phyloP scores from a whole-genome alignment of 2,797 vertebrate genomes.

The Clarias platycephalus region DNA sequence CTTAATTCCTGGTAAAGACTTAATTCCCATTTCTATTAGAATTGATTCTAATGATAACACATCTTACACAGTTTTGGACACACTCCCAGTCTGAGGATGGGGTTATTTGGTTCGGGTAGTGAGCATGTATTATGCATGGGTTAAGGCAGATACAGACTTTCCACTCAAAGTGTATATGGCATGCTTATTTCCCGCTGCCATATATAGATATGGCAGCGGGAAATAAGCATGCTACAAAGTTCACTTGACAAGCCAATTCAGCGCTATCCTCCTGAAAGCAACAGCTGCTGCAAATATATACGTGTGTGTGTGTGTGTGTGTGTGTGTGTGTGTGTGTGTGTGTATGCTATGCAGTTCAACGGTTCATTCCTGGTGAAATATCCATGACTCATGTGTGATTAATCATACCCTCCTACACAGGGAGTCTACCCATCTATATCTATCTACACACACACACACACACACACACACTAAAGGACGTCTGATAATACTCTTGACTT shows the following conservation, averaged over 20 bases:
- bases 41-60: neutral
- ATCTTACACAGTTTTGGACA: constrained; percentile 21
- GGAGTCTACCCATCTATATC: constrained; percentile 43
- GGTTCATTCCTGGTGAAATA: constrained; percentile 65
- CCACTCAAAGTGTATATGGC: constrained; percentile 48
- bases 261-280: constrained; percentile 41
- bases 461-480: neutral
- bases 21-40: neutral
- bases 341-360: constrained; percentile 51
- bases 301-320: constrained; percentile 16
- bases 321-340: constrained; percentile 7
- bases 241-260: constrained; percentile 30
- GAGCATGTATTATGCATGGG: neutral
- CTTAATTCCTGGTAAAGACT: neutral
- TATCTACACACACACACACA: constrained; percentile 21
- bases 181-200: too few relatives aligned
- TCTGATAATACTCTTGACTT: constrained; percentile 10
- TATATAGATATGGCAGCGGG: constrained; percentile 34
- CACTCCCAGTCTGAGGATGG: neutral
- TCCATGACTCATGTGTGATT: constrained; percentile 72
- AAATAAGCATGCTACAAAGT: constrained; percentile 46
- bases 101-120: neutral
- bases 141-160: constrained; percentile 26
- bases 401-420: constrained; percentile 73
- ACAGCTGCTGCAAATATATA: constrained; percentile 52